Evolutionary conservation across 2,113 vertebrate genomes (phyloP).

Genomic region (Rhegmatorhina hoffmannsi): DNA sequence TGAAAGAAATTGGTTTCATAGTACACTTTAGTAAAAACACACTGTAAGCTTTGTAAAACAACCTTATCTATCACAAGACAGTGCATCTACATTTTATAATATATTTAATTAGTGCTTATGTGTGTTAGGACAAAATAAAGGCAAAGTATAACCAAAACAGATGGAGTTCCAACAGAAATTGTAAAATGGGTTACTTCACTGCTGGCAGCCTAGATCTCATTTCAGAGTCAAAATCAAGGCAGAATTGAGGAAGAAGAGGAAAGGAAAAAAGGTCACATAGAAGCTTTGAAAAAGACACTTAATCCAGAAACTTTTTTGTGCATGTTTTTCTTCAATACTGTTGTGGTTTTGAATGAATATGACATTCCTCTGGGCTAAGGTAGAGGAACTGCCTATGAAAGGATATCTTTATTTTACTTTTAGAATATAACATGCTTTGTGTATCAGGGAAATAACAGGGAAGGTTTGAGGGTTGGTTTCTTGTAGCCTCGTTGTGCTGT

Average conservation of each 20-base stretch:
- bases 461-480: neutral
- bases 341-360: neutral
- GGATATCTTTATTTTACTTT: neutral
- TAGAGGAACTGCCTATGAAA: neutral
- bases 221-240: neutral
- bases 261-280: neutral
- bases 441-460: neutral
- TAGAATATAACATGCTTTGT: neutral
- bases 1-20: neutral
- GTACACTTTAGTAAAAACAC: neutral
- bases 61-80: neutral
- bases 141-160: constrained; percentile 4
- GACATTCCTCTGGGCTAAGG: neutral
- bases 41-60: neutral
- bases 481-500: no score
- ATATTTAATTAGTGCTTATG: neutral
- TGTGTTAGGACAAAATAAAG: neutral
- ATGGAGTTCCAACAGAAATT: constrained; percentile 9
- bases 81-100: neutral
- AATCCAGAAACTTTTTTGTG: neutral
- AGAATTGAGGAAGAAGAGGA: neutral
- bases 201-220: constrained; percentile 15
- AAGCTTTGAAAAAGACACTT: neutral
- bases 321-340: neutral
- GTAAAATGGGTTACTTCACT: constrained; percentile 40